Conservation (phyloP, 1,140 invertebrate genomes). For the Marisa cornuarietis region DNA sequence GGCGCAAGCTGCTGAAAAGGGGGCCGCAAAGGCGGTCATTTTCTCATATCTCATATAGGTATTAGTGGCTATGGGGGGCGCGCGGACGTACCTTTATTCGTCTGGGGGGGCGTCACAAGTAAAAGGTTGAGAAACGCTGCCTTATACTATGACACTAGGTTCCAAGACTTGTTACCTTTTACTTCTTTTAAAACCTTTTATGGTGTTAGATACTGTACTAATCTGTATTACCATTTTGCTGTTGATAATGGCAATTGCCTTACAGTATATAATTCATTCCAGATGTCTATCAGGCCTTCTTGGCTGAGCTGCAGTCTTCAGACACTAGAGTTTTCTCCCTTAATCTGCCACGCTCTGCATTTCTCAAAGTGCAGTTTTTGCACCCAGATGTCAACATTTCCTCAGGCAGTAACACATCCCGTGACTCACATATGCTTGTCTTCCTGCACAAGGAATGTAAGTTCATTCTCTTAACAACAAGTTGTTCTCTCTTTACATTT, state of each 20-base stretch:
- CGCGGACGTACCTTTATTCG: too few species aligned
- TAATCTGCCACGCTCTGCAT: conserved; percentile 52
- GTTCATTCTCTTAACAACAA: conserved; percentile 13
- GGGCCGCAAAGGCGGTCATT: too few species aligned
- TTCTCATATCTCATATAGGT: too few species aligned
- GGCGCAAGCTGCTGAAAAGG: too few species aligned
- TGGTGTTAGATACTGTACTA: too few species aligned
- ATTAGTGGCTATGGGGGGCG: too few species aligned
- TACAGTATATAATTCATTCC: conserved; percentile 15
- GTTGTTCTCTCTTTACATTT: not conserved
- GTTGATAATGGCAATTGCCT: not conserved
- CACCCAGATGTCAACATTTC: conserved; percentile 29
- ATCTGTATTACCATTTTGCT: too few species aligned
- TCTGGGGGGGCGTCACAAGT: too few species aligned
- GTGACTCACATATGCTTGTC: conserved; percentile 54
- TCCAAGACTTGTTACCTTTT: too few species aligned
- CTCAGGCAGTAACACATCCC: not conserved
- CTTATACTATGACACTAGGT: too few species aligned
- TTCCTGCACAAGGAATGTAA: conserved; percentile 62
- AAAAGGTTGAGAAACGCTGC: too few species aligned
- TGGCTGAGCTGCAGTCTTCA: conserved; percentile 54
- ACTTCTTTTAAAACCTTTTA: too few species aligned
- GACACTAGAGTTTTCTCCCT: conserved; percentile 55
- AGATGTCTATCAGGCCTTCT: conserved; percentile 53
- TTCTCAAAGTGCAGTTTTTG: conserved; percentile 59